Evolutionary conservation across 2,797 vertebrate species (phyloP), one percentile per base, ranked within the genome.

Genomic region (Phoeniculus purpureus): DNA sequence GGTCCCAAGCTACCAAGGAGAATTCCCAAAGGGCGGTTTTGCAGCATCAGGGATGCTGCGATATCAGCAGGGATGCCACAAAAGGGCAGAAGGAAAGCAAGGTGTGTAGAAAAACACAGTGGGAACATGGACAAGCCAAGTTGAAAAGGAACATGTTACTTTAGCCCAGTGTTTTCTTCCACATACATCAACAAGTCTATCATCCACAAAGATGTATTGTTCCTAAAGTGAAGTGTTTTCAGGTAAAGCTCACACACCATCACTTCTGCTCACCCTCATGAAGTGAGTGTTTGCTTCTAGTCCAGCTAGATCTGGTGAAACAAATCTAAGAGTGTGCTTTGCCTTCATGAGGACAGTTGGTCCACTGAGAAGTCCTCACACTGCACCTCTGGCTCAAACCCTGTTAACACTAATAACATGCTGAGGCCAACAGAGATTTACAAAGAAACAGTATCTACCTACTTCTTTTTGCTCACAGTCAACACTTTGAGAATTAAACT

Each of bases 381-480:
- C n/a, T 34, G 14, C 19, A 19, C 21, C n/a, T 48, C 19, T 85
- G 15, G 5, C 0, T 1, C 14, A 59, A 37, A 31, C 6, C 10
- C 45, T 61, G 10, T 10, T 10, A 52, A 2, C 2, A 2, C 12
- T 4, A 3, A 2, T 47, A 78, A 64, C 4, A 12, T 2, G 1
- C 9, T 72, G 6, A 5, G 27, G 15, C 5, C 18, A 47, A 40
- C 0, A 2, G 32, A 77, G 51, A 71, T 58, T 84, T 58, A 20
- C 20, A n/a, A 43, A 71, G 23, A 43, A 85, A 64, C 7, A 19
- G 13, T 13, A 8, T 66, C 15, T 3, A 3, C 2, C 59, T 20
- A 12, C 9, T 4, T 62, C 7, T 8, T 60, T 85, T 52, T 23
- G 16, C 15, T 4, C 37, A 20, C 4, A 37, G 13, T 4, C 7